These are phyloP conservation scores for Ascaphus truei DNA, from an alignment of 2,113 vertebrate species.

Conservation along the genomic window DNA sequence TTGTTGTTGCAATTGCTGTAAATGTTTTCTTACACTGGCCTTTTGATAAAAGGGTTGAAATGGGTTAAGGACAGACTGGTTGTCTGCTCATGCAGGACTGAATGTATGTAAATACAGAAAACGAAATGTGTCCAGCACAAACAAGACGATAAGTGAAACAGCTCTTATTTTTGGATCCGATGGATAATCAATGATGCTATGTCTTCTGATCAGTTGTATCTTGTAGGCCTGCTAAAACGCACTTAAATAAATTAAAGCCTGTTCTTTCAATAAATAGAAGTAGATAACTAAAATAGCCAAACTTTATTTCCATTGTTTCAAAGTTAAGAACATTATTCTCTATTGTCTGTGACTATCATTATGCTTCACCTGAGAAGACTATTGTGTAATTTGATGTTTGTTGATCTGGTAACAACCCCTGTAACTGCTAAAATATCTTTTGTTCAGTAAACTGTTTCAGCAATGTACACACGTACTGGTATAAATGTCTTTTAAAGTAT, in stretches of 20 bases:
- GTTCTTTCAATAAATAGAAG: conserved; percentile 58
- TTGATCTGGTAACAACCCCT: conserved; percentile 68
- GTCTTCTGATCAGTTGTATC: conserved; percentile 55
- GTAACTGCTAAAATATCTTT: conserved; percentile 65
- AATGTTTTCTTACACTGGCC: conserved; percentile 63
- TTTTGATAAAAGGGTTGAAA: conserved; percentile 54
- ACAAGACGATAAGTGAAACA: conserved; percentile 60
- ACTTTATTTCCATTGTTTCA: conserved; percentile 63
- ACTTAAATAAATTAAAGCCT: conserved; percentile 51
- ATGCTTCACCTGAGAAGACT: conserved; percentile 72
- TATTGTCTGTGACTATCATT: conserved; percentile 73
- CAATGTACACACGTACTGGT: conserved; percentile 69
- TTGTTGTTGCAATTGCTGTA: conserved; percentile 63
- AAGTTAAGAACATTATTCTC: conserved; percentile 62
- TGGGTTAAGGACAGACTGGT: conserved; percentile 47
- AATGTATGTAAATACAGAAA: conserved; percentile 75
- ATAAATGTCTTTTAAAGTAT: conserved; percentile 73
- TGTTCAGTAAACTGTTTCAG: conserved; percentile 70
- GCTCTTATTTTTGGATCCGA: conserved; percentile 49
- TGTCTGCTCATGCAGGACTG: conserved; percentile 62
- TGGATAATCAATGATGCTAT: conserved; percentile 38
- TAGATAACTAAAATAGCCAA: conserved; percentile 57
- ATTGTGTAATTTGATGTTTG: conserved; percentile 77
- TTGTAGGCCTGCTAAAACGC: conserved; percentile 51
- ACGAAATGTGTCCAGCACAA: conserved; percentile 51